Percentiles rank a stretch among this genome's conserved stretches.
These are phyloP conservation scores for Pyrrhia umbra DNA, from an alignment of 2,888 invertebrate species.

Conservation along the genomic window DNA sequence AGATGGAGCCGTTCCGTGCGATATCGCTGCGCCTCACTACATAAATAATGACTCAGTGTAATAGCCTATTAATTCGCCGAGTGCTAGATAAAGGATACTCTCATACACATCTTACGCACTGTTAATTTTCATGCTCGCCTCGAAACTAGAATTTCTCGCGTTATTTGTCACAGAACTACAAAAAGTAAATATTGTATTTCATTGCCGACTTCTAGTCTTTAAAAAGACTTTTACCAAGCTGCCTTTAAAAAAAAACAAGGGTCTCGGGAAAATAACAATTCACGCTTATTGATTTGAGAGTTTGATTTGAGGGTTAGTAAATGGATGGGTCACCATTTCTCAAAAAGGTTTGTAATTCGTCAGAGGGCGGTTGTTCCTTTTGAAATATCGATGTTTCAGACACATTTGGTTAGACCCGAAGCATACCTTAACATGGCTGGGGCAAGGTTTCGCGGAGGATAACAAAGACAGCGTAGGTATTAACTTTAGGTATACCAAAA, in stretches of 20 bases:
- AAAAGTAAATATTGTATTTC: background rate
- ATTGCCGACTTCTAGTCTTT: background rate
- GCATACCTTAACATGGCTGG: background rate
- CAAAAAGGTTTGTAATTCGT: slow-evolving; percentile 24
- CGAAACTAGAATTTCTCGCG: background rate
- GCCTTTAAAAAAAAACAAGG: background rate
- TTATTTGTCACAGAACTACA: background rate
- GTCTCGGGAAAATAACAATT: slow-evolving; percentile 8
- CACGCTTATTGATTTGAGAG: background rate
- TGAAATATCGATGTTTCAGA: slow-evolving; percentile 24
- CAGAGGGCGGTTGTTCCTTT: slow-evolving; percentile 8
- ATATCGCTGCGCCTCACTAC: slow-evolving; percentile 40
- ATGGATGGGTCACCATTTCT: slow-evolving; percentile 29
- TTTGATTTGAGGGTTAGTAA: slow-evolving; percentile 8
- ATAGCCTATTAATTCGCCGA: slow-evolving; percentile 59
- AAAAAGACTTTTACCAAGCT: background rate
- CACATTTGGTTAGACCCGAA: slow-evolving; percentile 2
- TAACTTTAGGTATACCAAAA: background rate
- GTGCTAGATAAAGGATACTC: slow-evolving; percentile 26
- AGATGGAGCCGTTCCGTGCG: slow-evolving; percentile 47
- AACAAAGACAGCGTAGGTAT: no score
- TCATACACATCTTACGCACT: slow-evolving; percentile 7
- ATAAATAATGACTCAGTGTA: slow-evolving; percentile 55
- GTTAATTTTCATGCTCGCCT: slow-evolving; percentile 12
- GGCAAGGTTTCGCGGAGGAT: background rate